phyloP scores from a whole-genome alignment of 2,797 vertebrate species.

The Loris lydekkerianus region DNA sequence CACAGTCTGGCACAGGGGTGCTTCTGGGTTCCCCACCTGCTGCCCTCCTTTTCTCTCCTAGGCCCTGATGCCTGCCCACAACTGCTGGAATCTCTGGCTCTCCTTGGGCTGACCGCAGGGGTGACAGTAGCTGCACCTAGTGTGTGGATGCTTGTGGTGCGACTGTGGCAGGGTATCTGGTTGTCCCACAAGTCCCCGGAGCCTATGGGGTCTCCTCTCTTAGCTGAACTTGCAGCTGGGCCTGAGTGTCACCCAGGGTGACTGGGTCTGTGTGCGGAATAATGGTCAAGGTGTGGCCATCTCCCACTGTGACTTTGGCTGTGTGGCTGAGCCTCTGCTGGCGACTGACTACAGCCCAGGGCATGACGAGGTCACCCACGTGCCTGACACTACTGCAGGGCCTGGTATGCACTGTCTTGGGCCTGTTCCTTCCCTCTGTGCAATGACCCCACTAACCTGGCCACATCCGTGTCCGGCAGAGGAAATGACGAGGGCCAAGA shows the following conservation, averaged over 20 bases:
- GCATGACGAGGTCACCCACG: background rate
- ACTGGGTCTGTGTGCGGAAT: too few relatives aligned
- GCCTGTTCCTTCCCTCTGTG: constrained; percentile 72
- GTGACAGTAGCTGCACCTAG: constrained; percentile 56
- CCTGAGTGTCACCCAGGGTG: background rate
- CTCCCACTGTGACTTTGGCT: background rate
- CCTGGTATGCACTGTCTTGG: background rate
- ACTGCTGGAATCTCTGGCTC: constrained; percentile 41
- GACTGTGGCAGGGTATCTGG: constrained; percentile 36
- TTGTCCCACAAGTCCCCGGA: background rate
- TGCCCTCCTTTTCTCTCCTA: background rate
- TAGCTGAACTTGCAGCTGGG: background rate
- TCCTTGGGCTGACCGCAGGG: background rate
- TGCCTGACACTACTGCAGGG: background rate
- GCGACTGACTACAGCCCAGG: background rate
- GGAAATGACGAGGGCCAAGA: constrained; percentile 77
- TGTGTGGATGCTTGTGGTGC: background rate
- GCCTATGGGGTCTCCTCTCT: background rate
- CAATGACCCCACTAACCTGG: constrained; percentile 71
- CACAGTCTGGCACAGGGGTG: background rate
- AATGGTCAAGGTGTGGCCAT: background rate
- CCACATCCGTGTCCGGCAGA: constrained; percentile 55
- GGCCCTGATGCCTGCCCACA: constrained; percentile 9
- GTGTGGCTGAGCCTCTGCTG: background rate
- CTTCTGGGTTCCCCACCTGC: background rate